These are phyloP conservation scores for Ichneumoninae sp. DNA, from an alignment of 2,888 invertebrate genomes.

Conservation along the genomic window DNA sequence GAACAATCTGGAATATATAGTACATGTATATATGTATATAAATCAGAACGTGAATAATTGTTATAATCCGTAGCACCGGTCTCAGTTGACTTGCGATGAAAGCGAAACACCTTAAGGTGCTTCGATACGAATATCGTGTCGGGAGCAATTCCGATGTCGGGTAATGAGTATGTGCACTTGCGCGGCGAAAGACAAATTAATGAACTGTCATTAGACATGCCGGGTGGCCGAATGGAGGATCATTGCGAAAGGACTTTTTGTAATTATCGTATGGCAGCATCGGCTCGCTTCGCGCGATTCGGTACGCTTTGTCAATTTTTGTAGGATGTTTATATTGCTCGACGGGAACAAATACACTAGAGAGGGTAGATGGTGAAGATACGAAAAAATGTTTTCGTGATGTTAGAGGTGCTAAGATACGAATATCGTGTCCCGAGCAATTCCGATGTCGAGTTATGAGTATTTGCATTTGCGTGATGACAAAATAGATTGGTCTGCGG, in stretches of 20 bases:
- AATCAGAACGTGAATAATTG: neutral
- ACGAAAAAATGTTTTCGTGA: neutral
- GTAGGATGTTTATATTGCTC: no score
- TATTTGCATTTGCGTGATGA: no score
- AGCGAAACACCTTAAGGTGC: slow-evolving; percentile 10
- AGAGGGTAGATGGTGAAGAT: neutral
- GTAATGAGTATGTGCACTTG: neutral
- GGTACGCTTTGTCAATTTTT: no score
- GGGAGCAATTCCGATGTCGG: neutral
- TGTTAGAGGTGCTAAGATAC: no score
- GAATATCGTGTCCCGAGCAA: no score
- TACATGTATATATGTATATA: neutral
- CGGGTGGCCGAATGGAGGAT: neutral
- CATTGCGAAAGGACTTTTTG: neutral
- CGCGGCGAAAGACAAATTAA: neutral
- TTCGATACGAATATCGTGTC: neutral
- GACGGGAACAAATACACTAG: no score
- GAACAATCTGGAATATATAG: slow-evolving; percentile 3
- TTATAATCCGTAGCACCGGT: neutral
- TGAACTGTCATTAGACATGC: neutral
- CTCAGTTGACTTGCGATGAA: slow-evolving; percentile 31
- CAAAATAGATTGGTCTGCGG: no score
- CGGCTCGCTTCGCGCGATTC: neutral
- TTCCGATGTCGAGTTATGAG: no score
- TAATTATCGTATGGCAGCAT: neutral